Evolutionary conservation across 2,888 invertebrate genomes (phyloP).

Genomic region (Chloroclysta siterata): DNA sequence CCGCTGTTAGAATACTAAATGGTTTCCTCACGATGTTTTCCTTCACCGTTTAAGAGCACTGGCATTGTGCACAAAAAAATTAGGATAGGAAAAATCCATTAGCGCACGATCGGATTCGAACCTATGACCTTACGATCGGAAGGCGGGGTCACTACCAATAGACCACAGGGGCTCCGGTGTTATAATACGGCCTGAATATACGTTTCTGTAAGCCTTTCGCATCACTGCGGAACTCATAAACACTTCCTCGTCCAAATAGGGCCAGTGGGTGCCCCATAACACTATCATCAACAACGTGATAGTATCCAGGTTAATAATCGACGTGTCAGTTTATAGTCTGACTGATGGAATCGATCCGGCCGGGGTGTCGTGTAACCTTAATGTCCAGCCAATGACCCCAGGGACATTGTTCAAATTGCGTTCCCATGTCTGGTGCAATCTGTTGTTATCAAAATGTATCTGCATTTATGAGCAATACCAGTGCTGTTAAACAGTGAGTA

Average conservation of each 20-base stretch:
- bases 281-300: conserved; percentile 25
- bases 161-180: too few relatives aligned
- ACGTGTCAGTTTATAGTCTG: conserved; percentile 32
- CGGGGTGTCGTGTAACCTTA: conserved; percentile 35
- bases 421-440: conserved; percentile 24
- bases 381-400: conserved; percentile 40
- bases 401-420: conserved; percentile 25
- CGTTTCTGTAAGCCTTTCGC: not conserved
- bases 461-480: not conserved
- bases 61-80: too few relatives aligned
- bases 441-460: conserved; percentile 12
- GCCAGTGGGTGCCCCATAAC: conserved; percentile 8
- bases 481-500: not conserved
- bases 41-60: too few relatives aligned
- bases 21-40: too few relatives aligned
- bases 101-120: too few relatives aligned
- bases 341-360: conserved; percentile 37
- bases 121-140: too few relatives aligned
- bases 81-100: too few relatives aligned
- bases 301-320: conserved; percentile 36
- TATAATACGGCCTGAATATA: too few relatives aligned
- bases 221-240: conserved; percentile 8
- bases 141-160: too few relatives aligned
- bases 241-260: conserved; percentile 20
- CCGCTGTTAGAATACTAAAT: too few relatives aligned